Conservation (phyloP, 1,140 invertebrate species). For the Tetragonula clypearis region DNA sequence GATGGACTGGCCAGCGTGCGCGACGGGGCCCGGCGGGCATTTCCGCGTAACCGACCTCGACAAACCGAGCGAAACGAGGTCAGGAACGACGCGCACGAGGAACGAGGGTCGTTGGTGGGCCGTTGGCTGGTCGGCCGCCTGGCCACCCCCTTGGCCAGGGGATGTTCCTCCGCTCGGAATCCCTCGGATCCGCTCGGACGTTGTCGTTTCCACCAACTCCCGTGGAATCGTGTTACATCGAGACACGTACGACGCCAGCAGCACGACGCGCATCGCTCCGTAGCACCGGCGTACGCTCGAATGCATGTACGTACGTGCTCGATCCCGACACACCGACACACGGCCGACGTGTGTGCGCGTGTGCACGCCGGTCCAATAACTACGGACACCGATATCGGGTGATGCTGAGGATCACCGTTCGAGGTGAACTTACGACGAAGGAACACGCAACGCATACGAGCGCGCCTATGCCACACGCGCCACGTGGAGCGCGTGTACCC, state of each 20-base stretch:
- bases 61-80: slow-evolving; percentile 76
- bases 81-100: slow-evolving; percentile 75
- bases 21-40: slow-evolving; percentile 42
- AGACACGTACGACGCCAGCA: slow-evolving; percentile 34
- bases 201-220: slow-evolving; percentile 43
- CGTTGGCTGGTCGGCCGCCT: slow-evolving; percentile 29
- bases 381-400: slow-evolving; percentile 14
- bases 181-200: slow-evolving; percentile 64
- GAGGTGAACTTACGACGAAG: background rate
- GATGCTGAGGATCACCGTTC: no score
- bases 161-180: slow-evolving; percentile 59
- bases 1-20: background rate
- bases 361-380: slow-evolving; percentile 35
- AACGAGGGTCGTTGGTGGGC: slow-evolving; percentile 55
- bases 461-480: background rate
- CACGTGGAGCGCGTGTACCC: background rate
- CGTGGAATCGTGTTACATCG: slow-evolving; percentile 46
- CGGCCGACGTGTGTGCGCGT: slow-evolving; percentile 26
- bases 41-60: slow-evolving; percentile 78
- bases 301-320: slow-evolving; percentile 41
- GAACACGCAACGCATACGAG: slow-evolving; percentile 13
- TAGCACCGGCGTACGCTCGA: background rate
- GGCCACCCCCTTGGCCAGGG: slow-evolving; percentile 38
- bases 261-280: slow-evolving; percentile 9
- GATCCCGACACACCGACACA: background rate